Base-by-base conservation (phyloP, 2,797 vertebrate genomes). In the Crossoptilon crossoptilon region DNA sequence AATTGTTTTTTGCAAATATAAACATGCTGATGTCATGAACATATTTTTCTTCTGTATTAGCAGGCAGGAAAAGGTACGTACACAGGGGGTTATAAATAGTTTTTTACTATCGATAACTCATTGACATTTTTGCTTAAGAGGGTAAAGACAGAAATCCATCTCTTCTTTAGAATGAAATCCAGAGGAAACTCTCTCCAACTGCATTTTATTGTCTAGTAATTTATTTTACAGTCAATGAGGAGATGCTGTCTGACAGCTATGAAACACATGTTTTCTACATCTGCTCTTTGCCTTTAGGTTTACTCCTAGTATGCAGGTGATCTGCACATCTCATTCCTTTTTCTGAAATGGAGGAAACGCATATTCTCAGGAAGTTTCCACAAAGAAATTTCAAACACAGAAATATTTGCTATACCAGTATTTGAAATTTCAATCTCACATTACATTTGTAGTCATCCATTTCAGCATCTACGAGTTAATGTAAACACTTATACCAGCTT, bases 71-170 rank as follows among this genome's bases (percentile, higher is more conserved):
- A 96, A 93, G 58, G 27, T 18, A 55, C 6, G 53, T 31, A 31
- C 53, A 79, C 59, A 94, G 70, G 66, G 82, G 67, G 89, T 94
- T 96, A 96, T 87, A 93, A 95, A 96, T 95, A 93, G 91, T 94
- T 95, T 95, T 94, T 81, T 90, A 41, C 74, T 89, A 58, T 87
- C 88, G 95, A 62, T 75, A 92, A 87, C 62, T 94, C 77, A 75
- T 12, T 49, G 72, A 84, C 62, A 26, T 59, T 75, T 94, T 90
- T 90, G 41, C 44, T 53, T 88, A 93, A 71, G 53, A 94, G 43
- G 49, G 27, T 58, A 94, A 91, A 84, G 41, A 81, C 12, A 29
- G 62, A 71, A 91, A 90, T 69, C 22, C 41, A 67, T 21, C 70
- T 59, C 14, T 67, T 24, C 87, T 94, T 95, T 84, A 59, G 84